These are phyloP conservation scores for Trisateles emortualis DNA, from an alignment of 2,888 invertebrate genomes.

Conservation along the genomic window DNA sequence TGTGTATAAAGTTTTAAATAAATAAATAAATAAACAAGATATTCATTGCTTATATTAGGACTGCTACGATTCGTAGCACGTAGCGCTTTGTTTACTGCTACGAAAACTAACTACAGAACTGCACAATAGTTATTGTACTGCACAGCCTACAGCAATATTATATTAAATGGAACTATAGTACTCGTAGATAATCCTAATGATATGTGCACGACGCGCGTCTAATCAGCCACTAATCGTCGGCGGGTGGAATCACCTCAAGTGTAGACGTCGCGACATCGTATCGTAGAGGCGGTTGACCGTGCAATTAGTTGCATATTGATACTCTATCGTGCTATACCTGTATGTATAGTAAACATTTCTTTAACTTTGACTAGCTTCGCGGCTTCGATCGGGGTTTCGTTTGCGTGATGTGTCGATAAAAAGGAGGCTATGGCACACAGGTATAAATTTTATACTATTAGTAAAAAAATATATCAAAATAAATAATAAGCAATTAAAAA, in stretches of 20 bases:
- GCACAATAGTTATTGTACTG: too few species aligned
- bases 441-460: too few species aligned
- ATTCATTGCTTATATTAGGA: background rate
- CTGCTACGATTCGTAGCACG: background rate
- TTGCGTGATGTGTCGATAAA: too few species aligned
- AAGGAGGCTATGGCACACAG: too few species aligned
- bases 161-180: background rate
- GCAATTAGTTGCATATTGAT: slow-evolving; percentile 24
- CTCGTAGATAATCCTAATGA: slow-evolving; percentile 12
- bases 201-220: slow-evolving; percentile 15
- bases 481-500: too few species aligned
- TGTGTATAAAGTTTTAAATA: too few species aligned
- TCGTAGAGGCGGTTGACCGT: slow-evolving; percentile 59
- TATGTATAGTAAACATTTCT: background rate
- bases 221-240: slow-evolving; percentile 52
- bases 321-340: background rate
- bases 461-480: too few species aligned
- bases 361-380: too few species aligned
- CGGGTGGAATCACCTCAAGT: slow-evolving; percentile 68
- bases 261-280: slow-evolving; percentile 53
- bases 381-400: too few species aligned
- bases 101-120: background rate
- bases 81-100: background rate
- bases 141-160: too few species aligned
- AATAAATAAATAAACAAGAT: background rate